These are phyloP conservation scores for Rhopilema esculentum DNA, from an alignment of 30 jellyfish, hydroid and myxozoan species.

Conservation along the genomic window DNA sequence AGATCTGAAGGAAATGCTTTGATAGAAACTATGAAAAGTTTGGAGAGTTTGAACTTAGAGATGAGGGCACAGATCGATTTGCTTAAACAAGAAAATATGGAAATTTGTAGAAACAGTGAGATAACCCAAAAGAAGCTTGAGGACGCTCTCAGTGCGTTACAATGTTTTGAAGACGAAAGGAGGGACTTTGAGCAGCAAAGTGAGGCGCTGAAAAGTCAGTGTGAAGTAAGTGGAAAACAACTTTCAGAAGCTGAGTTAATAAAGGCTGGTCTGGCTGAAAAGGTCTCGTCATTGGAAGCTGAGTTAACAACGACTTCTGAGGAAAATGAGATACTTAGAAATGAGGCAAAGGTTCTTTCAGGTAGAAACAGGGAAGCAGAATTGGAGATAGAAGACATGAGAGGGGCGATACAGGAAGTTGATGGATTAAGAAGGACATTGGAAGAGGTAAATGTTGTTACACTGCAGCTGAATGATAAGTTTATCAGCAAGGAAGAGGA, in stretches of 20 bases:
- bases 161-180: not conserved
- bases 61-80: not conserved
- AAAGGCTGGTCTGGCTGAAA: not conserved
- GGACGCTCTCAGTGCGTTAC: not conserved
- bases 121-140: not conserved
- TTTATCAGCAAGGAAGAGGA: not conserved
- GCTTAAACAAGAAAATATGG: not conserved
- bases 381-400: not conserved
- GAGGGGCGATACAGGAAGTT: not conserved
- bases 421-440: not conserved
- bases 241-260: not conserved
- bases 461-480: not conserved
- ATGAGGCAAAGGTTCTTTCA: too few species aligned
- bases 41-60: not conserved
- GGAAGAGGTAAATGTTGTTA: not conserved
- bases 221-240: not conserved
- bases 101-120: not conserved
- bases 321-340: not conserved
- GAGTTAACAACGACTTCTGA: not conserved
- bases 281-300: not conserved
- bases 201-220: not conserved
- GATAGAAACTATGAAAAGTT: not conserved
- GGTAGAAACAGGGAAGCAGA: too few species aligned
- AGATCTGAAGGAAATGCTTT: not conserved
- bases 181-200: not conserved